Conservation (phyloP, 2,113 vertebrate genomes). For the Lucifuga dentata region DNA sequence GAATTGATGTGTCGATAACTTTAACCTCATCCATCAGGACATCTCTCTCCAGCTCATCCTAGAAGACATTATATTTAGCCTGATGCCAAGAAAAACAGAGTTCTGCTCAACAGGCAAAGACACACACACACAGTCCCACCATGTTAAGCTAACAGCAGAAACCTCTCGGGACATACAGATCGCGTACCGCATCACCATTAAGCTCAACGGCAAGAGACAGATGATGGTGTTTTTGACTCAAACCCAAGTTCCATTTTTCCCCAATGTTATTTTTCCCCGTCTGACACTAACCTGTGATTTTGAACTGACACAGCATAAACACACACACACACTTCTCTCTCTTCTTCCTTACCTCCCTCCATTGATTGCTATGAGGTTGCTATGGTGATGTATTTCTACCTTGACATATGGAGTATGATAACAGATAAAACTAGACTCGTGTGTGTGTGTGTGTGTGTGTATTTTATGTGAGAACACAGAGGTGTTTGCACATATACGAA, state of each 20-base stretch:
- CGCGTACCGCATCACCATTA: constrained; percentile 47
- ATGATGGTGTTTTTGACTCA: constrained; percentile 43
- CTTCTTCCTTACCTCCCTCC: not conserved
- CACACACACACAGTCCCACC: constrained; percentile 58
- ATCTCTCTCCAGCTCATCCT: constrained; percentile 25
- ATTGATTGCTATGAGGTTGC: constrained; percentile 46
- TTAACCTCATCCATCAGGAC: constrained; percentile 37
- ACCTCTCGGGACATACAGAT: constrained; percentile 44
- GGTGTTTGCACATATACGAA: constrained; percentile 16
- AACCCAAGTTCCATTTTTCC: constrained; percentile 13
- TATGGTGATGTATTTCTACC: constrained; percentile 32
- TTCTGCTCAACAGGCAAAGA: constrained; percentile 60
- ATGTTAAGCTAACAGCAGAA: constrained; percentile 61
- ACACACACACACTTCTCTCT: not conserved
- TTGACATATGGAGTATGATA: constrained; percentile 12
- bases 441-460: constrained; percentile 10
- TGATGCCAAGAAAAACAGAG: constrained; percentile 61
- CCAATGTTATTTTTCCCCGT: not conserved
- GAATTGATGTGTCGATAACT: constrained; percentile 12
- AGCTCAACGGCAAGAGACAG: constrained; percentile 23
- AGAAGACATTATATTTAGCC: constrained; percentile 36
- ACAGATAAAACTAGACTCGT: constrained; percentile 5
- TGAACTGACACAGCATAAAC: not conserved
- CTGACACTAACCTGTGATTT: constrained; percentile 12
- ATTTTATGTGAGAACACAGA: not conserved